phyloP scores from a whole-genome alignment of 2,797 vertebrate species.

The Hyperoplus immaculatus region DNA sequence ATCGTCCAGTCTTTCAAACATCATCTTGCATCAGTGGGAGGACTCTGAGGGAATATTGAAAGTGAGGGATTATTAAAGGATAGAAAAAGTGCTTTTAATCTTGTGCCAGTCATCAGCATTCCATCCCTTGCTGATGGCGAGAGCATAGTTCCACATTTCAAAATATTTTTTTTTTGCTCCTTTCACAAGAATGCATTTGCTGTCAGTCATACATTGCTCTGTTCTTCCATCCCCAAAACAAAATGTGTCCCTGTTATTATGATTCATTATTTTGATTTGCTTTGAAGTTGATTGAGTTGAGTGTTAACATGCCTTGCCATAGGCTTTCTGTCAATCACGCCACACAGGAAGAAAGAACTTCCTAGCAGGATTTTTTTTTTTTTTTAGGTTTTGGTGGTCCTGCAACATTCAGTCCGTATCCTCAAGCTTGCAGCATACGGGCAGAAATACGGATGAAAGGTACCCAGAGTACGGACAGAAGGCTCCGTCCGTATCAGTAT shows the following conservation, averaged over 20 bases:
- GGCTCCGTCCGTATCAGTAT: no score
- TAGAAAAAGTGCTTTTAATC: conserved; percentile 12
- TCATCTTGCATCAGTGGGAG: not conserved
- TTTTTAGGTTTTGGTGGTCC: no score
- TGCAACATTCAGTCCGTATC: no score
- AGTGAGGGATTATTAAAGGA: conserved; percentile 6
- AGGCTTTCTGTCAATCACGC: not conserved
- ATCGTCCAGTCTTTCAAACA: conserved; percentile 8
- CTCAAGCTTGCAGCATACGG: no score
- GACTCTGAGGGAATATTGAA: not conserved
- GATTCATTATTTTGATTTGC: conserved; percentile 1
- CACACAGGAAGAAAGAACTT: not conserved
- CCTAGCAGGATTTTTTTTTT: no score
- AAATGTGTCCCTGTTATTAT: not conserved
- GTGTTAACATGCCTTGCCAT: not conserved
- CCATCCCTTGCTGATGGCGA: not conserved
- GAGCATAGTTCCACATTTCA: not conserved
- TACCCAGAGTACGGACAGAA: no score
- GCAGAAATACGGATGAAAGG: no score
- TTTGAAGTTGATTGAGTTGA: not conserved
- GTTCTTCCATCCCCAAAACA: not conserved
- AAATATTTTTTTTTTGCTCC: not conserved
- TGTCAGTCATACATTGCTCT: not conserved
- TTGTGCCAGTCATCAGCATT: conserved; percentile 6
- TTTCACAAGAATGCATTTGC: not conserved